Evolutionary conservation across 2,888 invertebrate genomes (phyloP).

Genomic region (Drosophila vallismaia): DNA sequence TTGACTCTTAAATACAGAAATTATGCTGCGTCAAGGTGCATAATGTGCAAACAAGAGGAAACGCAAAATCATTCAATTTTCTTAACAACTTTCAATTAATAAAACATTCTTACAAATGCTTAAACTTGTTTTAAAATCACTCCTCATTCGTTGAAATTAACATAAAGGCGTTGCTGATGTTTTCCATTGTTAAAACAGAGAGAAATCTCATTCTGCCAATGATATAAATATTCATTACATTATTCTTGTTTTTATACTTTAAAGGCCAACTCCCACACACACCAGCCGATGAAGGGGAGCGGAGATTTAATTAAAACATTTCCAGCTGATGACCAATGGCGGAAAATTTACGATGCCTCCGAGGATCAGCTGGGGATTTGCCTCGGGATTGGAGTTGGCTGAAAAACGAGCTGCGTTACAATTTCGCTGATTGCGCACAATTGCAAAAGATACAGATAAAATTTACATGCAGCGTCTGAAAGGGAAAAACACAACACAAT

Average conservation of each 20-base stretch:
- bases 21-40: not conserved
- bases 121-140: not conserved
- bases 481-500: constrained; percentile 42
- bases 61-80: not conserved
- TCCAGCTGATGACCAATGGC: constrained; percentile 59
- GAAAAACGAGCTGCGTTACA: constrained; percentile 71
- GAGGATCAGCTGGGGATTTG: constrained; percentile 37
- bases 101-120: constrained; percentile 1
- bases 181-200: not conserved
- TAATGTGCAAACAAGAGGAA: not conserved
- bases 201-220: constrained; percentile 7
- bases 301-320: constrained; percentile 81
- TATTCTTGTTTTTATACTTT: constrained; percentile 21
- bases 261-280: constrained; percentile 39
- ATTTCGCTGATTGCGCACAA: constrained; percentile 78
- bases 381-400: constrained; percentile 38
- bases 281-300: not conserved
- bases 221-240: constrained; percentile 48
- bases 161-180: constrained; percentile 5
- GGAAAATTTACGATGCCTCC: constrained; percentile 64
- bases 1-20: not conserved
- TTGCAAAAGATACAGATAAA: constrained; percentile 66
- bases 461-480: constrained; percentile 61
- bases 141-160: not conserved
- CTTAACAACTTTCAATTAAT: not conserved